Evolutionary conservation across 2,888 invertebrate genomes (phyloP).

Genomic region (Euplagia quadripunctaria): DNA sequence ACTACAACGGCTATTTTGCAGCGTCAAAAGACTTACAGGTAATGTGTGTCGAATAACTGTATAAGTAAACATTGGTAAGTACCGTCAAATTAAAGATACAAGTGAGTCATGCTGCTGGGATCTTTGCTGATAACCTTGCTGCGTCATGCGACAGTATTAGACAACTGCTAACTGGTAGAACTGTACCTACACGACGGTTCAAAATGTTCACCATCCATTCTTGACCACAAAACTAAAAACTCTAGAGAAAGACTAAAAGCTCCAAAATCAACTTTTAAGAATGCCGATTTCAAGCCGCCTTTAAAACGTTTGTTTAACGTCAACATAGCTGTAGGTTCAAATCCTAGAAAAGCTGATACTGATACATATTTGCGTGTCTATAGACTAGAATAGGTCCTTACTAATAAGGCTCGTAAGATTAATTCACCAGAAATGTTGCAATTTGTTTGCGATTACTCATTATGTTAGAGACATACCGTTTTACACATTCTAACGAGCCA

Average conservation of each 20-base stretch:
- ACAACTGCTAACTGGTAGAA: slow-evolving; percentile 15
- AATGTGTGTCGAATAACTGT: slow-evolving; percentile 83
- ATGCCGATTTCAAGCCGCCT: neutral
- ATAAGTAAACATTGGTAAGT: slow-evolving; percentile 77
- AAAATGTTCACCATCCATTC: neutral
- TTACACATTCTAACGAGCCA: slow-evolving; percentile 34
- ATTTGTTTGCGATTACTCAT: slow-evolving; percentile 38
- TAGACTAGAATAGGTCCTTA: neutral
- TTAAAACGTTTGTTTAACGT: neutral
- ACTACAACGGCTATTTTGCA: slow-evolving; percentile 75
- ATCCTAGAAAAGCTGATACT: neutral
- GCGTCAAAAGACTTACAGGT: slow-evolving; percentile 69
- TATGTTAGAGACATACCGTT: slow-evolving; percentile 36
- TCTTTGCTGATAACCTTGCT: slow-evolving; percentile 44
- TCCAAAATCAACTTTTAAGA: neutral
- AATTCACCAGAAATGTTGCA: slow-evolving; percentile 25
- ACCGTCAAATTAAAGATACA: slow-evolving; percentile 77
- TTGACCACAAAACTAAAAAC: neutral
- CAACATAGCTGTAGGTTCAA: neutral
- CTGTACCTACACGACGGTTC: neutral
- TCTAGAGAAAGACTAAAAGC: neutral
- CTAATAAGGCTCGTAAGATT: neutral
- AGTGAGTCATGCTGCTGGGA: slow-evolving; percentile 60
- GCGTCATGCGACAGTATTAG: slow-evolving; percentile 22
- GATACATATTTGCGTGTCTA: too few species aligned